Conservation (phyloP, 2,888 invertebrate species). For the Falcaria lacertinaria region DNA sequence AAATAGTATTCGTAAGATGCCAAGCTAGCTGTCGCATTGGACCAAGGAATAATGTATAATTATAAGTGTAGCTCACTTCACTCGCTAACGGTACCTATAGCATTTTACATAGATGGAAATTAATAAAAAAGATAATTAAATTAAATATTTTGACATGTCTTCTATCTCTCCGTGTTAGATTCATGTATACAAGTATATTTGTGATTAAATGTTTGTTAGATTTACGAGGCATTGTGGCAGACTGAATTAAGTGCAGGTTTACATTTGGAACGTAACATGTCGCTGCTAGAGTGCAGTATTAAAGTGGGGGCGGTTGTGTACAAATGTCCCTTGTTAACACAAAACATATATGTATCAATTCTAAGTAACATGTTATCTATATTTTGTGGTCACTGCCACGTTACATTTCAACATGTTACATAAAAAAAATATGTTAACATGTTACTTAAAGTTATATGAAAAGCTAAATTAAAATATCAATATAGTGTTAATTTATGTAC, state of each 20-base stretch:
- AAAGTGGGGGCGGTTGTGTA: conserved; percentile 50
- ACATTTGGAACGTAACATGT: conserved; percentile 26
- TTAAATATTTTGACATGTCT: conserved; percentile 60
- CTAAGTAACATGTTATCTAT: too few species aligned
- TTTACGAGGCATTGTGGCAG: conserved; percentile 53
- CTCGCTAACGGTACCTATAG: conserved; percentile 61
- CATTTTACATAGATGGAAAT: conserved; percentile 37
- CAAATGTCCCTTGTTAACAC: conserved; percentile 9
- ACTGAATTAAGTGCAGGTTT: conserved; percentile 64
- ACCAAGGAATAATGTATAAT: conserved; percentile 64
- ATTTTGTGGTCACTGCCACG: too few species aligned
- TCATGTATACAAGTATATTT: conserved; percentile 68
- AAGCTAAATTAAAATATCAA: too few species aligned
- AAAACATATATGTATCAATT: too few species aligned
- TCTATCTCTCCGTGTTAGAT: conserved; percentile 62
- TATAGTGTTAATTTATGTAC: too few species aligned
- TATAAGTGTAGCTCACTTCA: conserved; percentile 72
- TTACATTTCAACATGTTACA: too few species aligned
- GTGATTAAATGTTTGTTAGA: conserved; percentile 65
- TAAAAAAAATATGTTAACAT: too few species aligned
- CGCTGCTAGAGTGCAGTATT: conserved; percentile 56
- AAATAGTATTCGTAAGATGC: conserved; percentile 67
- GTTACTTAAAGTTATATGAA: too few species aligned
- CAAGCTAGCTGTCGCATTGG: conserved; percentile 72
- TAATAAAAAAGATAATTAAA: conserved; percentile 19